These are phyloP conservation scores for Okamejei kenojei DNA, from an alignment of 2,797 vertebrate species.

Conservation along the genomic window DNA sequence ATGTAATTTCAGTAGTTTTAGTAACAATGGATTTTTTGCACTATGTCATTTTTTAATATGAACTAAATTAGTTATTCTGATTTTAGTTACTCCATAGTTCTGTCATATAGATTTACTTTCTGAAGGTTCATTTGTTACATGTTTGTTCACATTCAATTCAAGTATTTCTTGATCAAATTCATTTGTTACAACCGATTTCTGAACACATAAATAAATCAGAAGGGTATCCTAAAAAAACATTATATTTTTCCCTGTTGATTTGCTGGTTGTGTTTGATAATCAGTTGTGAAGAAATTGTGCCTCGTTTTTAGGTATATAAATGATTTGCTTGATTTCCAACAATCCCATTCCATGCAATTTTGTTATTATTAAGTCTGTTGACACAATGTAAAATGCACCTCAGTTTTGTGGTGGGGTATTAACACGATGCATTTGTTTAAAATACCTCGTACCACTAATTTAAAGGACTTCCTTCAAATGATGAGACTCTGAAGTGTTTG, in stretches of 20 bases:
- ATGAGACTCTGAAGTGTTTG: background rate
- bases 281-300: background rate
- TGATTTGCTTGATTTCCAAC: background rate
- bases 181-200: slow-evolving; percentile 34
- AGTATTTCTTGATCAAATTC: background rate
- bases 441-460: background rate
- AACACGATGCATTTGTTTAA: background rate
- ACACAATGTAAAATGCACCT: background rate
- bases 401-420: background rate
- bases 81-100: background rate
- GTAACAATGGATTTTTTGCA: slow-evolving; percentile 63
- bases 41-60: slow-evolving; percentile 67
- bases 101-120: slow-evolving; percentile 17
- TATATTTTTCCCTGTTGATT: background rate
- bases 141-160: background rate
- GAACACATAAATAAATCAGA: too few relatives aligned
- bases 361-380: background rate
- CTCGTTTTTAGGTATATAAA: background rate
- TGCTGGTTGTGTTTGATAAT: slow-evolving; percentile 12
- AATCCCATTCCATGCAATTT: background rate
- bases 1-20: slow-evolving; percentile 56
- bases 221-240: background rate
- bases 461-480: slow-evolving; percentile 1
- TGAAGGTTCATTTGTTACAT: too few relatives aligned
- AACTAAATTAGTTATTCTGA: slow-evolving; percentile 52